phyloP scores from a whole-genome alignment of 2,797 vertebrate species.

The Macrochelys suwanniensis region DNA sequence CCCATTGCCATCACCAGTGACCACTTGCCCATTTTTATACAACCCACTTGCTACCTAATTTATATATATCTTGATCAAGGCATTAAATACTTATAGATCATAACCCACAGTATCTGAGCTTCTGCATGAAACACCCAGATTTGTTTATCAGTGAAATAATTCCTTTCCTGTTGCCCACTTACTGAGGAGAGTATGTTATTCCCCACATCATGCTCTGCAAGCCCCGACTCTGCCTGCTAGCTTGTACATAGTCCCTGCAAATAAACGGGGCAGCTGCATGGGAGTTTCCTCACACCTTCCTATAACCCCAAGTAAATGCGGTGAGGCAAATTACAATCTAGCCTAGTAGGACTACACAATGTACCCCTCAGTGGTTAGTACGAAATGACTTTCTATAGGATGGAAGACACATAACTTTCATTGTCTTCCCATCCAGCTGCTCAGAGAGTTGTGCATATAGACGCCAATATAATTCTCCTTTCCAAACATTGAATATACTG shows the following conservation, averaged over 20 bases:
- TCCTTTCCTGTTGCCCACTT: not conserved
- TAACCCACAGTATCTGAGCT: not conserved
- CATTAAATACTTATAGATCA: not conserved
- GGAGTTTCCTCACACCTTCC: not conserved
- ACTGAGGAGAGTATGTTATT: not conserved
- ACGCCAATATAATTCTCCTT: not conserved
- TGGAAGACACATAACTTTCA: not conserved
- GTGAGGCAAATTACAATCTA: not conserved
- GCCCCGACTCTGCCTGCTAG: not conserved
- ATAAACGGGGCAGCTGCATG: not conserved
- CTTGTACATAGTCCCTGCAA: not conserved
- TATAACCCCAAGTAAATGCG: not conserved
- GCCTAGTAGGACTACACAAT: not conserved
- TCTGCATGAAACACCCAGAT: not conserved
- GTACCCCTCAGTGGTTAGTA: not conserved
- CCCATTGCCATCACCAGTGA: not conserved
- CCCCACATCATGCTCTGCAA: not conserved
- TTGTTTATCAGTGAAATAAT: not conserved
- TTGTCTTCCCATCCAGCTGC: conserved; percentile 15
- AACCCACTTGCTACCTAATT: accelerated
- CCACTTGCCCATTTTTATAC: accelerated
- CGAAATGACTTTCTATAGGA: not conserved
- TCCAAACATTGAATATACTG: not conserved
- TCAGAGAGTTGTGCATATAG: conserved; percentile 2
- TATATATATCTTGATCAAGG: not conserved